These are phyloP conservation scores for Scaptomyza polygonia DNA, from an alignment of 2,888 invertebrate genomes.

Conservation along the genomic window DNA sequence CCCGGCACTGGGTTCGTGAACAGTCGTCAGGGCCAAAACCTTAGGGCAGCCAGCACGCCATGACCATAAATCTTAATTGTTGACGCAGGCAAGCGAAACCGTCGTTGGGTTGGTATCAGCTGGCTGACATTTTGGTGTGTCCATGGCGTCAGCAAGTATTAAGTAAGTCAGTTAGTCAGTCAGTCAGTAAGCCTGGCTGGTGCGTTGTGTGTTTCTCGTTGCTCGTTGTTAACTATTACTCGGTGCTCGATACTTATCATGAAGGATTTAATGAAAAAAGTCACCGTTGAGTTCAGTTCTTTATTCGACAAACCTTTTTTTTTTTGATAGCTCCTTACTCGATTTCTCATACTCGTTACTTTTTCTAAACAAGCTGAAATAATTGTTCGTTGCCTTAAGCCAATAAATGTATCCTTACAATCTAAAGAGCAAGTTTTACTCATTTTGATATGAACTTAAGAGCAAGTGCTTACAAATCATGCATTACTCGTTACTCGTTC, in stretches of 20 bases:
- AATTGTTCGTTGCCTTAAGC: neutral
- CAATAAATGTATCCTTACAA: too few relatives aligned
- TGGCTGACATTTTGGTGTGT: conserved; percentile 11
- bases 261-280: too few relatives aligned
- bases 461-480: neutral
- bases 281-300: too few relatives aligned
- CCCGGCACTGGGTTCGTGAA: conserved; percentile 8
- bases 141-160: conserved; percentile 16
- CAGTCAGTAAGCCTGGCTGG: conserved; percentile 18
- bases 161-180: conserved; percentile 17
- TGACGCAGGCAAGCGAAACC: conserved; percentile 73
- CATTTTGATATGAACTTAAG: neutral
- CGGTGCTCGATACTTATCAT: neutral
- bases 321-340: too few relatives aligned
- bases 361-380: neutral
- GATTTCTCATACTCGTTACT: neutral
- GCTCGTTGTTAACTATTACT: neutral
- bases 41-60: conserved; percentile 67
- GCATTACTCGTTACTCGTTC: too few relatives aligned
- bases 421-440: neutral
- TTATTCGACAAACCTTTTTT: too few relatives aligned
- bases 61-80: conserved; percentile 77
- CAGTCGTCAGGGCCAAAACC: conserved; percentile 48
- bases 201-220: neutral
- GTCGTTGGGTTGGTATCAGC: conserved; percentile 3